A percentile compares a stretch with the other conserved stretches of the same genome.
Evolutionary conservation across 1,140 invertebrate genomes (phyloP).

Genomic region (honey bee (Apis mellifera)): DNA sequence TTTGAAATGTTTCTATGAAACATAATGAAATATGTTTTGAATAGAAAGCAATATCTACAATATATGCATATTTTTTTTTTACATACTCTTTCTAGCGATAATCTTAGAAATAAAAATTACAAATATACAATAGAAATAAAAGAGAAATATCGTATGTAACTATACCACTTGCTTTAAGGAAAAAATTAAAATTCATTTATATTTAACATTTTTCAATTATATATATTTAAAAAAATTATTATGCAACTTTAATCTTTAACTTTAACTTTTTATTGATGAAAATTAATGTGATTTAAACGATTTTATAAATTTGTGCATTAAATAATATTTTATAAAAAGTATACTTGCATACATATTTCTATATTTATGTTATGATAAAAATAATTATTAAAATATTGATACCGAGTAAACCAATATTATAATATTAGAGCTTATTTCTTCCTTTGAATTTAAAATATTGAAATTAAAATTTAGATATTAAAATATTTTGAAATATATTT

Average conservation of each 20-base stretch:
- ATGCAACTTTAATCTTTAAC: slow-evolving; percentile 14
- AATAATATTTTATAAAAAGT: neutral
- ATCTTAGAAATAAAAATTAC: slow-evolving; percentile 1
- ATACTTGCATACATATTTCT: neutral
- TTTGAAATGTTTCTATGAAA: neutral
- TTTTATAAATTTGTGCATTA: neutral
- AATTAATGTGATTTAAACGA: slow-evolving; percentile 14
- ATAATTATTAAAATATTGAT: neutral
- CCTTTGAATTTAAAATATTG: slow-evolving; percentile 12
- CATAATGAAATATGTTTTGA: neutral
- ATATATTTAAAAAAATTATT: neutral
- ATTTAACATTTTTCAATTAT: neutral
- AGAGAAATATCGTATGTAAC: slow-evolving; percentile 14
- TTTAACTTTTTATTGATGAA: slow-evolving; percentile 27
- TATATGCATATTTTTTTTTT: neutral
- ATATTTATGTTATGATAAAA: neutral
- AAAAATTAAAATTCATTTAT: slow-evolving; percentile 2
- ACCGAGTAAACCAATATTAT: neutral
- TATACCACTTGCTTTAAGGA: neutral
- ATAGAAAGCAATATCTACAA: neutral
- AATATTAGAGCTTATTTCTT: neutral
- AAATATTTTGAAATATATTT: neutral
- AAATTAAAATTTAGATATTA: neutral
- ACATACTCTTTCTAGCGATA: neutral
- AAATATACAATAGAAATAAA: slow-evolving; percentile 4